These are phyloP conservation scores for Macaca fascicularis DNA, from an alignment of 2,113 vertebrate genomes.

Conservation along the genomic window T2T-MFA8v1.1 NC_088378.1:125897501-125898000, in stretches of 20 bases:
- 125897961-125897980: not conserved
- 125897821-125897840: accelerated
- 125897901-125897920: not conserved
- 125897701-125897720: not conserved
- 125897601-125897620: not conserved
- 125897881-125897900: not conserved
- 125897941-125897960: not conserved
- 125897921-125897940: not conserved
- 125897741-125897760: not conserved
- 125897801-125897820: not conserved
- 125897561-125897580: not conserved
- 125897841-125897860: not conserved
- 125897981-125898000: not conserved
- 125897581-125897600: not conserved
- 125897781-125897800: not conserved
- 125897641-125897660: not conserved
- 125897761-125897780: not conserved
- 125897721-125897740: not conserved
- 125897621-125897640: not conserved
- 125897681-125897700: not conserved
- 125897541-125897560: not conserved
- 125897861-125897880: not conserved
- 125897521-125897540: not conserved
- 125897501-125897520: not conserved
- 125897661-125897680: not conserved